Evolutionary conservation across 2,888 invertebrate species (phyloP).

Genomic region (Arrhopalites spinosus): DNA sequence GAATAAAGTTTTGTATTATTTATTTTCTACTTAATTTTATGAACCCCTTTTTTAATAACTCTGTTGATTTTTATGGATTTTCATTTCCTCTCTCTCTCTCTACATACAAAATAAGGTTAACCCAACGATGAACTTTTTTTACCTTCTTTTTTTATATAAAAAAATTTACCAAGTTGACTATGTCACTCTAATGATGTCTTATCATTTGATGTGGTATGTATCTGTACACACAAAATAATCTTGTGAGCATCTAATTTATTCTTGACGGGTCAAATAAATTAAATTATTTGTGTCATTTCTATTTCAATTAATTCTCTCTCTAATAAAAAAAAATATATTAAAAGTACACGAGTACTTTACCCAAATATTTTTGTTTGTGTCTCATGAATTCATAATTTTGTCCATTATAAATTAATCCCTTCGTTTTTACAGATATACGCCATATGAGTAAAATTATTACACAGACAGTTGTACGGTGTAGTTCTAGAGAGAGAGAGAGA

Average conservation of each 20-base stretch:
- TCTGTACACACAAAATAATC: background rate
- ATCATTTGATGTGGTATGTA: background rate
- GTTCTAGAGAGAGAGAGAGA: too few relatives aligned
- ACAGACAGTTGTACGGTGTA: too few relatives aligned
- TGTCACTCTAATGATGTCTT: background rate
- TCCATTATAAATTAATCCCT: too few relatives aligned
- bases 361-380: too few relatives aligned
- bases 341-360: too few relatives aligned
- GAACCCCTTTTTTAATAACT: constrained; percentile 22
- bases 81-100: constrained; percentile 13
- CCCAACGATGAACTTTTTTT: background rate
- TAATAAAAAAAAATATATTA: too few relatives aligned
- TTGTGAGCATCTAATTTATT: background rate
- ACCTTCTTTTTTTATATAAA: too few relatives aligned
- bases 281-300: too few relatives aligned
- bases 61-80: constrained; percentile 23
- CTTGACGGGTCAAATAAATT: background rate
- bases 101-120: background rate
- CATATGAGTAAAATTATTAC: too few relatives aligned
- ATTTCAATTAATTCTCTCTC: too few relatives aligned
- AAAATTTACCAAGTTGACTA: background rate
- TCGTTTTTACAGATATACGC: too few relatives aligned
- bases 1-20: constrained; percentile 3
- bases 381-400: too few relatives aligned
- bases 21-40: constrained; percentile 17